Base-by-base conservation (phyloP, 2,888 invertebrate genomes). In the Drosophila limbata region DNA sequence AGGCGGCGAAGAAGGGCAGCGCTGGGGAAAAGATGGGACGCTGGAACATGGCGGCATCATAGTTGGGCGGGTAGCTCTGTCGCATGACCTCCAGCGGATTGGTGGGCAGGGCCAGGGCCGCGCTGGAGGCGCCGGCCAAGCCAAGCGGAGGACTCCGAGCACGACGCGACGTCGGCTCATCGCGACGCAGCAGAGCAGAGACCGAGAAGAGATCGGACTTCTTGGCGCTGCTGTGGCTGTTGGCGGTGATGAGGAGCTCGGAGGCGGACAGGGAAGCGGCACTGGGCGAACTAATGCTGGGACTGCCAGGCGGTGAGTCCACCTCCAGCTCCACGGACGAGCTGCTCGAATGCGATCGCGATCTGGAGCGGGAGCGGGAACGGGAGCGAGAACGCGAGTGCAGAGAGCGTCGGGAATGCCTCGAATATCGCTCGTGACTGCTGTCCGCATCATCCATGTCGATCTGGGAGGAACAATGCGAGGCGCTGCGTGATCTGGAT, bases 161-260 rank as follows among this genome's bases (percentile, higher is more conserved):
- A 4, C 78, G 74, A 5, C 77, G 71, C 3, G 59, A 44, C 3
- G 88, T 57, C 0, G 89, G 96, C 44, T 96, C 95, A 90, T 97
- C 97, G 62, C 97, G 96, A 92, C 96, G 94, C 50, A 97, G 92
- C 37, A 97, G 93, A 0, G 97, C 97, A 73, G 96, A 96, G 42
- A 97, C 97, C 60, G 96, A 96, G 92, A 97, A 97, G 25, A 96
- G 94, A 93, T 97, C 97, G 13, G 96, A 96, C 93, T 96, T 95
- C 92, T 96, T 96, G 53, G 91, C 79, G 60, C 86, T 88, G 50
- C 57, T 96, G 44, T 89, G 87, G 70, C 90, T 90, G 61, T 90
- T 90, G 56, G 89, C 84, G 8, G 90, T 90, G 70, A 94, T 86
- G 11, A 89, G 68, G 93, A 73, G 84, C 76, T 87, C 93, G 90